These are phyloP conservation scores for Thumatha senex DNA, from an alignment of 2,888 invertebrate species.

Conservation along the genomic window DNA sequence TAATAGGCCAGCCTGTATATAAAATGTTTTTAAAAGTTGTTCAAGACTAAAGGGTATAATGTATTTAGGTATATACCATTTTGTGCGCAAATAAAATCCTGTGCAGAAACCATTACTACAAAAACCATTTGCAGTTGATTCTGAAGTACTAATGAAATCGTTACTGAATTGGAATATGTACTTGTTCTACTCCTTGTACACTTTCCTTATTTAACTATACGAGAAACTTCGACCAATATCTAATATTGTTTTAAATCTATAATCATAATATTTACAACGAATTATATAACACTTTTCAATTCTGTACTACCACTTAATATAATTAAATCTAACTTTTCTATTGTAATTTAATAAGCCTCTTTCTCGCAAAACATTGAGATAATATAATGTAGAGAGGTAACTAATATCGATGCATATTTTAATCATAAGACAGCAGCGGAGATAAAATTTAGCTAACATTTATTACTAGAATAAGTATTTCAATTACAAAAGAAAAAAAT, in stretches of 20 bases:
- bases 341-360: conserved; percentile 18
- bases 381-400: conserved; percentile 26
- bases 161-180: too few species aligned
- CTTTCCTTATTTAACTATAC: too few species aligned
- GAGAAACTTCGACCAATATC: too few species aligned
- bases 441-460: conserved; percentile 34
- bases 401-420: conserved; percentile 54
- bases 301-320: neutral
- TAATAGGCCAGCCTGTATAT: too few species aligned
- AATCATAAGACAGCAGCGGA: conserved; percentile 61
- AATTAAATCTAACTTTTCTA: conserved; percentile 33
- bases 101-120: conserved; percentile 15
- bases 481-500: conserved; percentile 22
- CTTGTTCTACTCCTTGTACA: neutral
- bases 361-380: conserved; percentile 17
- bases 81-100: conserved; percentile 32
- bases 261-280: neutral
- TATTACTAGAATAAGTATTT: neutral
- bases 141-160: neutral
- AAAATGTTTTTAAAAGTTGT: too few species aligned
- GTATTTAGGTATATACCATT: conserved; percentile 11
- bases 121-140: neutral
- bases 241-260: neutral
- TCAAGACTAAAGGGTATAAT: conserved; percentile 4
- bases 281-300: too few species aligned